phyloP scores from a whole-genome alignment of 2,888 invertebrate genomes.

The Chymomyza procnemis region DNA sequence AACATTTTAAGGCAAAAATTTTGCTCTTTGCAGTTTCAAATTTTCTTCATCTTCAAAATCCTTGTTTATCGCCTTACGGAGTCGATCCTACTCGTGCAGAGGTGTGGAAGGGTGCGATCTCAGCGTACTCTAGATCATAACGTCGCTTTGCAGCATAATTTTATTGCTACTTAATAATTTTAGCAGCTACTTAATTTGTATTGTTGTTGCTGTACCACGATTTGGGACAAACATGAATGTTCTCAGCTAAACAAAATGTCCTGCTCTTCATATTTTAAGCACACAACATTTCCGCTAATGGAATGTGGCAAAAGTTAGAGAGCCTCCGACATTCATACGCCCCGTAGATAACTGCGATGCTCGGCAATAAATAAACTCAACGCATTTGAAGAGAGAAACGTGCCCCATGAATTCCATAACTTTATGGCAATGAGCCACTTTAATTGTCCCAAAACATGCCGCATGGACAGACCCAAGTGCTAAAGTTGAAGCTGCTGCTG shows the following conservation, averaged over 20 bases:
- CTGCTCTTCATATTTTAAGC: neutral
- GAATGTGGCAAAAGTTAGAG: constrained; percentile 45
- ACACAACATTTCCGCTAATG: constrained; percentile 46
- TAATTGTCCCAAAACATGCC: constrained; percentile 52
- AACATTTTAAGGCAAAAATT: no score
- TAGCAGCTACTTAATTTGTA: neutral
- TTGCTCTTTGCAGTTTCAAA: no score
- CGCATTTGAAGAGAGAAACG: constrained; percentile 40
- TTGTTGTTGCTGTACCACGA: neutral
- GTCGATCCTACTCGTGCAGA: no score
- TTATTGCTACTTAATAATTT: no score
- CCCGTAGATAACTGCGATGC: constrained; percentile 50
- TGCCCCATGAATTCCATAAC: constrained; percentile 69
- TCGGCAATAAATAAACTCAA: constrained; percentile 58
- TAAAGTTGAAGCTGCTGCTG: constrained; percentile 7
- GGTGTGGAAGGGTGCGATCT: no score
- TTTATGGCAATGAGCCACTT: constrained; percentile 66
- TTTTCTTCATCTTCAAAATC: no score
- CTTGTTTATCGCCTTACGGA: no score
- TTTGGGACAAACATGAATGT: constrained; percentile 37
- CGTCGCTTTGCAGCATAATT: no score
- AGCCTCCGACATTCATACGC: neutral
- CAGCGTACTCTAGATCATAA: no score
- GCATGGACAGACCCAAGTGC: neutral
- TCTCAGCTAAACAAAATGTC: neutral